These are phyloP conservation scores for Aythya baeri DNA, from an alignment of 2,113 vertebrate species.

Conservation along the genomic window DNA sequence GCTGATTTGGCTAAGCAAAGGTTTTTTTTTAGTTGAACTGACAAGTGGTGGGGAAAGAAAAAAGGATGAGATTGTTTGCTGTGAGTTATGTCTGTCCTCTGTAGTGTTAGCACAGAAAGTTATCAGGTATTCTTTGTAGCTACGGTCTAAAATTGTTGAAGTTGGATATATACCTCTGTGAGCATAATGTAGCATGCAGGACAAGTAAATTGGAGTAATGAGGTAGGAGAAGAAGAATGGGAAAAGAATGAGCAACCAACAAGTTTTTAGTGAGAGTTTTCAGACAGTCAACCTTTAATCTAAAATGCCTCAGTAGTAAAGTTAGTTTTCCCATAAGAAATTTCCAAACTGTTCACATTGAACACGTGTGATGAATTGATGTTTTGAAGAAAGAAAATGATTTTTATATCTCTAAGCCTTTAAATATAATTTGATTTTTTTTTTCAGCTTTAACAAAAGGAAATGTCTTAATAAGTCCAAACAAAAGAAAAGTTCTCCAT, in stretches of 20 bases:
- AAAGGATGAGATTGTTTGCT: background rate
- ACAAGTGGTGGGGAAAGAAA: fast-evolving
- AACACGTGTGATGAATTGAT: background rate
- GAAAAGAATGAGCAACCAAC: background rate
- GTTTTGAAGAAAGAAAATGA: background rate
- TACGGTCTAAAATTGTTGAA: background rate
- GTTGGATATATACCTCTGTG: background rate
- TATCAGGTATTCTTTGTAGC: background rate
- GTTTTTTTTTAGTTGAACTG: background rate
- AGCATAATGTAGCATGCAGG: background rate
- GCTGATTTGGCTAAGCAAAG: background rate
- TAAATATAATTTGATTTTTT: constrained; percentile 27
- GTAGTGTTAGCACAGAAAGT: background rate
- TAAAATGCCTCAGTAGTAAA: background rate
- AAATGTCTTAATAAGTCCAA: background rate
- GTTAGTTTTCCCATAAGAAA: background rate
- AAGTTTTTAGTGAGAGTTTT: background rate
- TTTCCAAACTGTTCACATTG: background rate
- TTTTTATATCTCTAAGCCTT: background rate
- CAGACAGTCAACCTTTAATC: background rate
- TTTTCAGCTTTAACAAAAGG: background rate
- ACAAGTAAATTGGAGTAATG: background rate
- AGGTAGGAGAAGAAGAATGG: background rate
- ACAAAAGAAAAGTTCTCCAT: background rate
- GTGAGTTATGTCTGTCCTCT: background rate